Evolutionary conservation across 2,888 invertebrate genomes (phyloP).

Genomic region (Andricus quercusramuli): DNA sequence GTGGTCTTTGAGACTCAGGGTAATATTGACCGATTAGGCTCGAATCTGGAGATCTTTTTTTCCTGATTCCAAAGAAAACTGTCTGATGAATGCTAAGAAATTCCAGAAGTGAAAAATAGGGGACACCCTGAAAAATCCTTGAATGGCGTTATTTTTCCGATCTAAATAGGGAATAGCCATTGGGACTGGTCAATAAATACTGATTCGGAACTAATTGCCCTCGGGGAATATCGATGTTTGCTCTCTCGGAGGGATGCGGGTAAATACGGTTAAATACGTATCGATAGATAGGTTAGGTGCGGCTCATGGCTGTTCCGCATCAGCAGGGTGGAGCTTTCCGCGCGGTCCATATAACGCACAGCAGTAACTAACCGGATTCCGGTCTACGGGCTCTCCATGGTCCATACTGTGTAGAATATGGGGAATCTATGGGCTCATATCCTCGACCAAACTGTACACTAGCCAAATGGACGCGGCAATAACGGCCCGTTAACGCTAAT

Average conservation of each 20-base stretch:
- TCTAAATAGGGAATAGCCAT: no score
- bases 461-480: conserved; percentile 79
- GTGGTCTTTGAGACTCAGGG: no score
- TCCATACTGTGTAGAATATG: conserved; percentile 74
- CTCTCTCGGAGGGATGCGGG: conserved; percentile 18
- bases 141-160: no score
- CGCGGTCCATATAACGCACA: conserved; percentile 74
- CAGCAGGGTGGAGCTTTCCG: conserved; percentile 68
- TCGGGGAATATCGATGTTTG: conserved; percentile 33
- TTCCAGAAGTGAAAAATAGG: no score
- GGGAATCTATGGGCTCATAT: conserved; percentile 78
- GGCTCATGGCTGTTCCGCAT: conserved; percentile 63
- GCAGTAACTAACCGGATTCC: conserved; percentile 78
- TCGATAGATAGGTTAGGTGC: conserved; percentile 41
- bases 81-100: no score
- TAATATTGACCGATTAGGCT: no score
- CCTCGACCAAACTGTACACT: conserved; percentile 75
- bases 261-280: conserved; percentile 37
- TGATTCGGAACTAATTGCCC: conserved; percentile 25
- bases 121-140: no score
- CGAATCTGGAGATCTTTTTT: no score
- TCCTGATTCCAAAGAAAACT: no score
- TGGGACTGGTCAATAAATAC: not conserved
- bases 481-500: conserved; percentile 79
- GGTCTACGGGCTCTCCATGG: conserved; percentile 70